Conservation (phyloP, 1,140 invertebrate species). For the Brachionus manjavacas region DNA sequence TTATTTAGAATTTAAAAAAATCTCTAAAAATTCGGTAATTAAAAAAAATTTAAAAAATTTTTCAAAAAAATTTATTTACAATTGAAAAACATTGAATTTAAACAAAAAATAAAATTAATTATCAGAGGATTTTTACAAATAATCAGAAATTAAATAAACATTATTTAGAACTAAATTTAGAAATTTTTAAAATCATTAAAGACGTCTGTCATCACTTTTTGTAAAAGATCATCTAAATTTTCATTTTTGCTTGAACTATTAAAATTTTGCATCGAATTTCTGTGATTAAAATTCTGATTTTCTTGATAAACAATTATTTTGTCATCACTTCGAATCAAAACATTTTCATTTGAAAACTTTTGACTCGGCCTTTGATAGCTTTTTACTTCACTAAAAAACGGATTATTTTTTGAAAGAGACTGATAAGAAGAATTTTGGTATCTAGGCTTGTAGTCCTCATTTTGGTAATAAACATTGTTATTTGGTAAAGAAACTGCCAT, state of each 20-base stretch:
- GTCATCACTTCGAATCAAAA: not conserved
- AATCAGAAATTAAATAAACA: not conserved
- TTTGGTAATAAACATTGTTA: not conserved
- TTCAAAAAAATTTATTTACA: not conserved
- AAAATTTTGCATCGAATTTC: not conserved
- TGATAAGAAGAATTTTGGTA: conserved; percentile 9
- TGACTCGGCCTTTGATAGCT: not conserved
- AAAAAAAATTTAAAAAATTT: not conserved
- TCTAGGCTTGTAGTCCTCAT: not conserved
- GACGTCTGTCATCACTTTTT: conserved; percentile 34
- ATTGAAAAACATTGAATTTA: not conserved
- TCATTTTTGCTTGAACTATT: not conserved
- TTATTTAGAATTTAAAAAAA: too few relatives aligned
- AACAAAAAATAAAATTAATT: not conserved
- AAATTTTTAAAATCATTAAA: conserved; percentile 7
- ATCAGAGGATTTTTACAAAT: not conserved
- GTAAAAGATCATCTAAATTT: conserved; percentile 34
- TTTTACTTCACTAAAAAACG: not conserved
- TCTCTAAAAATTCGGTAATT: not conserved
- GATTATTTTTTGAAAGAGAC: not conserved
- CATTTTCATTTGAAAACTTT: not conserved
- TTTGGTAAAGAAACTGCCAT: not conserved
- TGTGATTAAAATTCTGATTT: not conserved
- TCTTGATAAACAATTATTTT: not conserved
- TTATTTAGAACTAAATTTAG: not conserved